Evolutionary conservation across 2,113 vertebrate genomes (phyloP).

Genomic region (Melanocharis versteri): DNA sequence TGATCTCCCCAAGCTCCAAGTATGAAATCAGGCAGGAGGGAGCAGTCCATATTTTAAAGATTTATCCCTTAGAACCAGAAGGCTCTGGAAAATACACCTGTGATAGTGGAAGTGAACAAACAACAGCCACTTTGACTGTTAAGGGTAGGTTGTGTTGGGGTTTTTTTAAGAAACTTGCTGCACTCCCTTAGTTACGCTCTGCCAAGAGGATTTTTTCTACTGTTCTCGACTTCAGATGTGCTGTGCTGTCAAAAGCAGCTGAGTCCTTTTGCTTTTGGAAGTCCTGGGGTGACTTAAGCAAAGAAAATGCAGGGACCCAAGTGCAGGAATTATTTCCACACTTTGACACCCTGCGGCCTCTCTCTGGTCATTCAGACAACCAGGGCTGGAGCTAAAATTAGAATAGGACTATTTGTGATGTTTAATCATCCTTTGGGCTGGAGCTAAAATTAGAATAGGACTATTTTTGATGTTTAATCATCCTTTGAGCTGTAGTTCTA

Average conservation of each 20-base stretch:
- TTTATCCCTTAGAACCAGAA: slow-evolving; percentile 67
- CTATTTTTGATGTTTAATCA: background rate
- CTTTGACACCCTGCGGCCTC: background rate
- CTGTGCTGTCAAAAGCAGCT: background rate
- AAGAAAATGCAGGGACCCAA: background rate
- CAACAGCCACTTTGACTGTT: slow-evolving; percentile 72
- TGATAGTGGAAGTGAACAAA: slow-evolving; percentile 75
- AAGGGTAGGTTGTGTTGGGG: slow-evolving; percentile 60
- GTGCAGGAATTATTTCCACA: background rate
- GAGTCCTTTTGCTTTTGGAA: background rate
- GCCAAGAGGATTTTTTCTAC: fast-evolving
- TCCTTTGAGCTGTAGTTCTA: background rate
- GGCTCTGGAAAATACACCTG: slow-evolving; percentile 79
- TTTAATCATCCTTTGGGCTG: background rate
- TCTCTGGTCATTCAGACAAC: background rate
- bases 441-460: background rate
- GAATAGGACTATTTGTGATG: background rate
- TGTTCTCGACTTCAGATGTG: background rate
- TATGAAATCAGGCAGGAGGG: slow-evolving; percentile 73
- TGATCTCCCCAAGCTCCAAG: slow-evolving; percentile 72
- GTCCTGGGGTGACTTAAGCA: background rate
- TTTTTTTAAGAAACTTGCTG: background rate
- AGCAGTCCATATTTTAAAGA: slow-evolving; percentile 61
- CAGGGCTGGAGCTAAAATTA: background rate
- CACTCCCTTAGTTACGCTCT: background rate